These are phyloP conservation scores for Pterostichus madidus DNA, from an alignment of 2,888 invertebrate species.

Conservation along the genomic window DNA sequence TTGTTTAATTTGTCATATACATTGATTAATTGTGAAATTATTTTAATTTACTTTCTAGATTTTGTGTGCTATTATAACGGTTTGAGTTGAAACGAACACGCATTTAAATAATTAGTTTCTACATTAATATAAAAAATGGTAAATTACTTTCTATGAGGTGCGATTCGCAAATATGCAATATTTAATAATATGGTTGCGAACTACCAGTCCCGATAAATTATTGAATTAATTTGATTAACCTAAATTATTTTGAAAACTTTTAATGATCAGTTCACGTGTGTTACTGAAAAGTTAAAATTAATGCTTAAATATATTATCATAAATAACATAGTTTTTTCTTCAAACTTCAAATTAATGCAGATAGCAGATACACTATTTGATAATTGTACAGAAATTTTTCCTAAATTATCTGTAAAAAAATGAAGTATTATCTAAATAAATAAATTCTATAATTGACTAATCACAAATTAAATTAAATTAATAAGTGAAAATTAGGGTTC, in stretches of 20 bases:
- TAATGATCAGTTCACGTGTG: neutral
- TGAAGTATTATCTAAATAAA: no score
- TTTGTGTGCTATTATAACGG: conserved; percentile 44
- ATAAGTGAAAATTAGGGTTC: no score
- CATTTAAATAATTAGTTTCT: conserved; percentile 22
- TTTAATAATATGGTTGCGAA: conserved; percentile 32
- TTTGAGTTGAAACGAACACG: conserved; percentile 42
- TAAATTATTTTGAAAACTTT: conserved; percentile 22
- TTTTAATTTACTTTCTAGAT: conserved; percentile 60
- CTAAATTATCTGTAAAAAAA: no score
- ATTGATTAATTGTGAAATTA: conserved; percentile 62
- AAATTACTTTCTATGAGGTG: conserved; percentile 31
- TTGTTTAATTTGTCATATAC: conserved; percentile 60
- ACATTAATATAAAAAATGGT: conserved; percentile 1
- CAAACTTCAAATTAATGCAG: no score
- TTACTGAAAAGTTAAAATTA: neutral
- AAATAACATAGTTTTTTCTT: no score
- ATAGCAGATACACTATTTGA: no score
- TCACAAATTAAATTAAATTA: no score
- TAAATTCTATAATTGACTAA: no score
- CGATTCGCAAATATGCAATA: conserved; percentile 24
- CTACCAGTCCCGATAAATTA: conserved; percentile 1
- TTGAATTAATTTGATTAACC: conserved; percentile 33
- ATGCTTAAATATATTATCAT: no score
- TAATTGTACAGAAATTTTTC: no score